A percentile compares a stretch with the other conserved stretches of the same genome.
Conservation (phyloP, 92 coral and sea anemone genomes). For the Isaurus tuberculatus region DNA sequence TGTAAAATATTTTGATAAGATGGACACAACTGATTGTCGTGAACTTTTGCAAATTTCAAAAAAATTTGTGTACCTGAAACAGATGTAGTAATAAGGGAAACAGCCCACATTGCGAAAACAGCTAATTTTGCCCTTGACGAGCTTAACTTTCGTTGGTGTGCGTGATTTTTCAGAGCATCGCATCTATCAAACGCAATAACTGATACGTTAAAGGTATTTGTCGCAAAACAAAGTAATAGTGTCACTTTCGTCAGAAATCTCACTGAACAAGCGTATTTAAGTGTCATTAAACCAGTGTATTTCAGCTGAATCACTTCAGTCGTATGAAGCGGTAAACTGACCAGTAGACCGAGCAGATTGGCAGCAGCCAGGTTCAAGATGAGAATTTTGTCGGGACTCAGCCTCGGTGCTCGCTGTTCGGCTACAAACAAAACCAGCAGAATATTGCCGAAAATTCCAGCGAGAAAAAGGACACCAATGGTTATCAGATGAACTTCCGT, state of each 20-base stretch:
- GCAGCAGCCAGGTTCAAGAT: not conserved
- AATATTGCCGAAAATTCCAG: not conserved
- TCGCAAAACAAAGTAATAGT: not conserved
- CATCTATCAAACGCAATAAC: not conserved
- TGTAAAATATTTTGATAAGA: not conserved
- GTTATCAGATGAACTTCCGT: not conserved
- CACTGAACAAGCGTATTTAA: not conserved
- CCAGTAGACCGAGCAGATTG: not conserved
- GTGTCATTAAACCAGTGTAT: not conserved
- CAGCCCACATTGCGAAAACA: not conserved
- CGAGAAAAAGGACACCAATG: not conserved
- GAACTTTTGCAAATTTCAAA: not conserved
- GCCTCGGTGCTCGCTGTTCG: conserved; percentile 11
- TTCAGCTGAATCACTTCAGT: not conserved
- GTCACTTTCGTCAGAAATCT: not conserved
- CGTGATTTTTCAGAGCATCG: not conserved
- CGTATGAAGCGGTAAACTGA: not conserved
- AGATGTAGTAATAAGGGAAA: not conserved
- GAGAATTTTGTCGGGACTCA: conserved; percentile 20
- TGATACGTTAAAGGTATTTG: not conserved
- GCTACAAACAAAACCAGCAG: conserved; percentile 8
- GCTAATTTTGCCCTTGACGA: not conserved
- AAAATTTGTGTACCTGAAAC: not conserved
- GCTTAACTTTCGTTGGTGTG: not conserved
- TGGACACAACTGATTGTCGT: not conserved